Base-by-base conservation (phyloP, 2,797 vertebrate genomes). In the Cuniculus paca region DNA sequence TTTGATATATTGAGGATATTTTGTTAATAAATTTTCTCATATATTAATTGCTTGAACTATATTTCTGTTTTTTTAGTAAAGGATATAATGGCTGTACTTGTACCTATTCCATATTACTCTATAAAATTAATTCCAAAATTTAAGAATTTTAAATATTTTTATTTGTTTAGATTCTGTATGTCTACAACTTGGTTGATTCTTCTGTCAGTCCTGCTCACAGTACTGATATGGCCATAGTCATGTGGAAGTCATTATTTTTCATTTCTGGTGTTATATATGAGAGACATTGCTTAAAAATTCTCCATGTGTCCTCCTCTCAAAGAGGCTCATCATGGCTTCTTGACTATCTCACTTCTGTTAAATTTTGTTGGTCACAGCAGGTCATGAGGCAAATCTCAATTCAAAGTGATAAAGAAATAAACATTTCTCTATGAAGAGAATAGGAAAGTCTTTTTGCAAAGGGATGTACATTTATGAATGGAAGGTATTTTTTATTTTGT, bases 401-500 rank as follows among this genome's bases (percentile, higher is more conserved):
- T 50, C 26, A 24, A 75, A 52, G 17, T 1, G 19, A 74, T 54
- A 34, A 31, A 52, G 63, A 52, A 42, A 42, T 16, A 36, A 54
- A 11, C 14, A 11, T 31, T 68, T 48, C 31, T 54, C 22, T 8
- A 22, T 8, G 68, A 45, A 36, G 10, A 36, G 6, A 45, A 34
- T 8, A 31, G 31, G 5, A 70, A 11, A 22, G 34, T 34, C 13
- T 16, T 10, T 16, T 11, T 2, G 4, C 31, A 34, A 34, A 80
- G 26, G 11, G 3, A 4, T 34, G 17, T 22, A 36, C 5, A 28
- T 28, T 2, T 3, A 7, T 6, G 2, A 36, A 8, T 17, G 75
- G 19, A n/a, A 72, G 5, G 36, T 36, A 26, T 50, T 34, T 60
- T 42, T 72, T 45, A 39, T 7, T 48, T 31, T 45, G 14, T 28